Base-by-base conservation (phyloP, 2,797 vertebrate genomes). In the Sebastiscus tertius region DNA sequence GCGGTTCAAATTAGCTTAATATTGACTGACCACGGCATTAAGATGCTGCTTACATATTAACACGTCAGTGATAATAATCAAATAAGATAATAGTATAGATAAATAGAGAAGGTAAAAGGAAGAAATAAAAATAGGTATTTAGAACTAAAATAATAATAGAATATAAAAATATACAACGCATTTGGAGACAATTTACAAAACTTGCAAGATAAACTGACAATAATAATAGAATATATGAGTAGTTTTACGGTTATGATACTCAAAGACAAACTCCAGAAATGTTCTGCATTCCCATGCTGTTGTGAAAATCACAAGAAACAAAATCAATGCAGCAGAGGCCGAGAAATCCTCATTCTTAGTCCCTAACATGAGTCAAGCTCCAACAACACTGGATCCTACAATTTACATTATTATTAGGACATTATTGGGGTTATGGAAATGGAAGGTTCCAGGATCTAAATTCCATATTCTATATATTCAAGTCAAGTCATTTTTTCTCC, bases 151-250 rank as follows among this genome's bases (percentile, higher is more conserved):
- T 27, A 65, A 70, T 58, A 36, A 58, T 26, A 69, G 1, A 55
- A 24, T 22, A 22, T 20, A 52, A 34, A 34, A 39, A 29, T 46
- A 39, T 11, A 49, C 5, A 9, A 46, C 14, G n/a, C 34, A 36
- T 63, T 63, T 63, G 20, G 31, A n/a, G 62, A 42, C 22, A 1
- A 64, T 39, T 46, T 46, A 46, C 39, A 66, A 27, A 24, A 18
- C 14, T 0, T 46, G 0, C 42, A 46, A 46, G 42, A 6, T 46
- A 46, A 46, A 46, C 14, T 46, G 14, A 46, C 42, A 46, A 46
- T 46, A 46, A 46, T 46, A 46, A 46, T 18, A 49, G 46, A 49
- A 49, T 49, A 49, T 49, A 49, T 49, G 0, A 20, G 46, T 49
- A 49, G 46, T 49, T 49, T 49, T 49, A 49, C 3, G 8, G 20